These are phyloP conservation scores for Brassicogethes aeneus DNA, from an alignment of 2,888 invertebrate species.

Conservation along the genomic window DNA sequence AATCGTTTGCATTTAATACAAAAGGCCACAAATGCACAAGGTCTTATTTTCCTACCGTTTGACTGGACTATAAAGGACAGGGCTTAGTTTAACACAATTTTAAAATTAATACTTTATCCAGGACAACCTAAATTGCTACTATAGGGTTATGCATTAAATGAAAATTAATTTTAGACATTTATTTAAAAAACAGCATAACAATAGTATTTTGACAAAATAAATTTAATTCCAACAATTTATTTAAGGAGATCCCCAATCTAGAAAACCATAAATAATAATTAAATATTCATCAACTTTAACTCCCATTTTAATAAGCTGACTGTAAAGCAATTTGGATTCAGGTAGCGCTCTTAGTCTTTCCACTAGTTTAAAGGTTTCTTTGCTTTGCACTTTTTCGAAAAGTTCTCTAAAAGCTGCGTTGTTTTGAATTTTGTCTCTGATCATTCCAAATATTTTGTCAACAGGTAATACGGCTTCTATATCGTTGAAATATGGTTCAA, in stretches of 20 bases:
- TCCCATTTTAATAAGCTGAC: conserved; percentile 17
- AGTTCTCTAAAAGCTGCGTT: conserved; percentile 22
- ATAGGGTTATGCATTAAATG: no score
- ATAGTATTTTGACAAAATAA: no score
- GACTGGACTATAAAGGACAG: no score
- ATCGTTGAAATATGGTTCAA: conserved; percentile 19
- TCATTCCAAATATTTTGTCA: conserved; percentile 15
- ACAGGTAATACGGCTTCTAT: conserved; percentile 18
- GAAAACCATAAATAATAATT: conserved; percentile 16
- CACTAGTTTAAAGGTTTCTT: conserved; percentile 18
- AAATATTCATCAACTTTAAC: conserved; percentile 18
- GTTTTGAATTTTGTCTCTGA: conserved; percentile 18
- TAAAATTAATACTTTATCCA: no score
- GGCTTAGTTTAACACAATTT: no score
- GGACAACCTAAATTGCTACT: no score
- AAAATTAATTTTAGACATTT: no score
- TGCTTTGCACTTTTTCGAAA: conserved; percentile 17
- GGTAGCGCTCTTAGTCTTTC: conserved; percentile 19
- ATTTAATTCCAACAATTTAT: no score
- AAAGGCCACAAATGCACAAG: no score
- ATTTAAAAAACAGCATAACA: no score
- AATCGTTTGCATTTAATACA: no score
- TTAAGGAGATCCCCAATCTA: conserved; percentile 20
- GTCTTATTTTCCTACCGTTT: no score
- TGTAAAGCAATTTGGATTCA: conserved; percentile 18